phyloP scores from a whole-genome alignment of 2,888 invertebrate species.

The Mythimna ferrago region DNA sequence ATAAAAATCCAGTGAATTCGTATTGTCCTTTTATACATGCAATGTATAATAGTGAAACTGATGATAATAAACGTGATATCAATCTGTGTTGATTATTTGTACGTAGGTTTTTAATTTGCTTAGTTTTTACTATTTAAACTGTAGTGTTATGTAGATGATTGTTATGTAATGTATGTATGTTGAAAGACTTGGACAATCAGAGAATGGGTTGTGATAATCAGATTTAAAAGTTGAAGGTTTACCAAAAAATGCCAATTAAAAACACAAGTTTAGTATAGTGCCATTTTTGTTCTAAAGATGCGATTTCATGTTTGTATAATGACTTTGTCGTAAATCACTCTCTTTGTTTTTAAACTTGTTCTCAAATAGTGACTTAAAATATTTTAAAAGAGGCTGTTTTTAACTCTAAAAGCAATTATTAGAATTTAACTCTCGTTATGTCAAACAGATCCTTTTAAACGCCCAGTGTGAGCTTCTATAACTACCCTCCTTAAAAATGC shows the following conservation, averaged over 20 bases:
- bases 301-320: background rate
- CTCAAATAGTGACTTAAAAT: background rate
- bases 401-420: no score
- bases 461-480: no score
- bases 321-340: background rate
- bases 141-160: background rate
- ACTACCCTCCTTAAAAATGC: no score
- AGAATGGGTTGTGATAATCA: no score
- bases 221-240: no score
- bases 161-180: background rate
- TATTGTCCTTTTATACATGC: conserved; percentile 22
- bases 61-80: conserved; percentile 34
- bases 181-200: no score
- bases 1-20: conserved; percentile 6
- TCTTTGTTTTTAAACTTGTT: background rate
- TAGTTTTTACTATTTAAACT: conserved; percentile 15
- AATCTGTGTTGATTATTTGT: conserved; percentile 42
- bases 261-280: no score
- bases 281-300: no score
- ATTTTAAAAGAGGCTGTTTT: background rate
- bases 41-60: conserved; percentile 33
- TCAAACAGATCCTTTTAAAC: no score
- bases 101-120: conserved; percentile 8
- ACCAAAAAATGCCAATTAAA: no score
- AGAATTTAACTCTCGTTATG: no score